Conservation (phyloP, 2,888 invertebrate genomes). For the Noctua pronuba region DNA sequence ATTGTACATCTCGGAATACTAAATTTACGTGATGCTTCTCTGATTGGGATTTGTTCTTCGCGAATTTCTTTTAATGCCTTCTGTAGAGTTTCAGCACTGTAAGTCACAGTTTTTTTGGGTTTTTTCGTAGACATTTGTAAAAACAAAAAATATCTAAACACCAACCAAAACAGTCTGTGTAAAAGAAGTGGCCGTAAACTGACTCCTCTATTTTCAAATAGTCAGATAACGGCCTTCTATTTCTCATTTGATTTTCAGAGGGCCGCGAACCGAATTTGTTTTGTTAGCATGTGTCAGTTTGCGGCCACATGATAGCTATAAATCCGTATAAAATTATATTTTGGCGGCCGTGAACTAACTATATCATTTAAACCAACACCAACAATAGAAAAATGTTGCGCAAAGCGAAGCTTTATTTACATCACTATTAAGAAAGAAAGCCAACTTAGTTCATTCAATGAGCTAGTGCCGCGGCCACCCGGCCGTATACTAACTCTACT, state of each 20-base stretch:
- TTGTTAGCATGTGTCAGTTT: no score
- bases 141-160: slow-evolving; percentile 10
- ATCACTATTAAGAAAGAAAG: no score
- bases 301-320: no score
- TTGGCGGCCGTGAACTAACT: slow-evolving; percentile 41
- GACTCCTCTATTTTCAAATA: slow-evolving; percentile 13
- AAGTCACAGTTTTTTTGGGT: neutral
- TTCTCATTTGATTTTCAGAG: no score
- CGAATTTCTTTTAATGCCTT: neutral
- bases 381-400: slow-evolving; percentile 32
- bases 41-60: neutral
- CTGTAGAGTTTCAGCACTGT: neutral
- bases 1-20: slow-evolving; percentile 32
- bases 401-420: neutral
- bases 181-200: slow-evolving; percentile 36
- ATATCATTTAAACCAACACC: slow-evolving; percentile 24
- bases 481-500: no score
- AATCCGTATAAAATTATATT: neutral
- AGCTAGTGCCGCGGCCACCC: no score
- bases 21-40: no score
- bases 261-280: no score
- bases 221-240: no score
- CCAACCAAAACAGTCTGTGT: slow-evolving; percentile 29
- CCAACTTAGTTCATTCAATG: no score
- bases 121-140: slow-evolving; percentile 3